These are phyloP conservation scores for Coturnix japonica DNA, from an alignment of 2,113 vertebrate genomes.

Conservation along the genomic window DNA sequence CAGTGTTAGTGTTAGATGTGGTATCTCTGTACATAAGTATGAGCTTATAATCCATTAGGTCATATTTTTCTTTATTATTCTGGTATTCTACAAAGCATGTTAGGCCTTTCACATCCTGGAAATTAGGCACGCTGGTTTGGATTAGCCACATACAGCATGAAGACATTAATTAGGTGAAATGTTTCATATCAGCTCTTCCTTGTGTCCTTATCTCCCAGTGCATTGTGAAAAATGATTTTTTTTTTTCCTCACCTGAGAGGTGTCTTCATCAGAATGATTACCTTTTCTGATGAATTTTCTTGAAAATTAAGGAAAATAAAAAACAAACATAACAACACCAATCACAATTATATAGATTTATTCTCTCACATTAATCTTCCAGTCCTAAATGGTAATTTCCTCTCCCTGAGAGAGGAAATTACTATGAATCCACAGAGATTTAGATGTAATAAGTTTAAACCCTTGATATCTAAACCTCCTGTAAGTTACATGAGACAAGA, in stretches of 20 bases:
- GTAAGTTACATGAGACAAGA: background rate
- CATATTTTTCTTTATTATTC: background rate
- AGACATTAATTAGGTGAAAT: background rate
- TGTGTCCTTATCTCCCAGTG: accelerated
- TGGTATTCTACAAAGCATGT: background rate
- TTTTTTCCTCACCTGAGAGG: background rate
- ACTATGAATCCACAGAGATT: background rate
- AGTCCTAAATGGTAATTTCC: background rate
- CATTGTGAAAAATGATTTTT: background rate
- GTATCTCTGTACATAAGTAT: background rate
- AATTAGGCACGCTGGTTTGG: background rate
- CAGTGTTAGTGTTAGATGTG: background rate
- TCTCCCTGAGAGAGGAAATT: background rate
- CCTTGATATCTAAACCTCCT: background rate
- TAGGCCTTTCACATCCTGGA: background rate
- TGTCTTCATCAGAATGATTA: background rate
- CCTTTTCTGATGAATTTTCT: background rate
- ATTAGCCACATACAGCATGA: background rate
- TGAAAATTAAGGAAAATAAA: background rate
- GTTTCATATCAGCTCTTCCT: background rate
- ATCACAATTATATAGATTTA: background rate
- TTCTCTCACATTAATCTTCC: background rate
- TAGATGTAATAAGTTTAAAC: background rate
- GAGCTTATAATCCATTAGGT: background rate
- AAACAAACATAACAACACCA: background rate